A percentile compares a stretch with the other conserved stretches of the same genome.
Evolutionary conservation across 2,113 vertebrate genomes (phyloP).

Genomic region (Siniperca knerii): DNA sequence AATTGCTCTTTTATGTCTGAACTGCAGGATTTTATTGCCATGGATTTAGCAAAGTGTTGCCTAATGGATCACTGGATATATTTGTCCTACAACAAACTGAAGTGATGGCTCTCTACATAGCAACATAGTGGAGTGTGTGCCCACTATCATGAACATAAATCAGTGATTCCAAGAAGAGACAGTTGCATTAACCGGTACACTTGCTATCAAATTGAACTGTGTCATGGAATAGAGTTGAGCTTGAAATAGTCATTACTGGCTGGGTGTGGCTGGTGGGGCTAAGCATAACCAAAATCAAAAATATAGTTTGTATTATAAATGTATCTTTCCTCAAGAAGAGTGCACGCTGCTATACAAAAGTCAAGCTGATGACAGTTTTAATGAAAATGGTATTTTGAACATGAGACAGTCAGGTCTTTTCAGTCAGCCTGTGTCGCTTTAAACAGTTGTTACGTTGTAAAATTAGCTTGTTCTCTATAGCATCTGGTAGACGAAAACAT

Average conservation of each 20-base stretch:
- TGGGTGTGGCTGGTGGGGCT: background rate
- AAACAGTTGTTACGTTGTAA: background rate
- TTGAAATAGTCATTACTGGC: conserved; percentile 25
- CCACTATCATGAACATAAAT: conserved; percentile 62
- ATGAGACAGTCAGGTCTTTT: background rate
- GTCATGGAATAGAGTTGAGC: conserved; percentile 11
- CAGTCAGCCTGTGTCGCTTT: background rate
- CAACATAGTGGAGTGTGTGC: conserved; percentile 56
- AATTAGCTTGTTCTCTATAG: background rate
- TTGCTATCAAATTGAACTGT: conserved; percentile 27
- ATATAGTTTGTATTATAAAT: background rate
- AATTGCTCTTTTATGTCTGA: conserved; percentile 54
- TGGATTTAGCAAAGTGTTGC: conserved; percentile 64
- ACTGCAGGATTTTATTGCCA: conserved; percentile 69
- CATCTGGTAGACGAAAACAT: background rate
- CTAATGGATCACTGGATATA: conserved; percentile 74
- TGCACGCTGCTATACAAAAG: background rate
- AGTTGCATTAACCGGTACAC: conserved; percentile 30
- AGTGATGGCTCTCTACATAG: conserved; percentile 66
- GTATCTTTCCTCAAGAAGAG: background rate
- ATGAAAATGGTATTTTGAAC: background rate
- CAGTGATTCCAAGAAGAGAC: conserved; percentile 58
- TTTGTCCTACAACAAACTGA: conserved; percentile 39
- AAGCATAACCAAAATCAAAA: background rate
- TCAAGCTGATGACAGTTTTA: background rate